These are phyloP conservation scores for Eubasilissa splendida DNA, from an alignment of 2,888 invertebrate genomes.

Conservation along the genomic window DNA sequence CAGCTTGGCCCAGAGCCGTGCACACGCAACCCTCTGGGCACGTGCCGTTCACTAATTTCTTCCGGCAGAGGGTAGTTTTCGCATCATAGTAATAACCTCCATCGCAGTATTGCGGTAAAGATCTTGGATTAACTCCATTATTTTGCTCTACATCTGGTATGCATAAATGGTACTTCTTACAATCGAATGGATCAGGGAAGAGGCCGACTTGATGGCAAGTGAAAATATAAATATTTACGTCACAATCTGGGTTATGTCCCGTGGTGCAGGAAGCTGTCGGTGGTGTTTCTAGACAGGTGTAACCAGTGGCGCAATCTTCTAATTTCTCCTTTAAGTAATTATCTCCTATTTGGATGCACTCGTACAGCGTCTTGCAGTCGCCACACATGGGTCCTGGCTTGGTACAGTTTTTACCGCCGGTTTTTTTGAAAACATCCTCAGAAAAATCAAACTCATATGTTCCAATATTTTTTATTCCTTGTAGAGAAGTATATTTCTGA, in stretches of 20 bases:
- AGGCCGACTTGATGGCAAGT: constrained; percentile 65
- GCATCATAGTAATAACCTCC: constrained; percentile 68
- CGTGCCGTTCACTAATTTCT: constrained; percentile 1
- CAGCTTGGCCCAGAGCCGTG: not conserved
- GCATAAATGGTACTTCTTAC: constrained; percentile 70
- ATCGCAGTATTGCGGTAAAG: constrained; percentile 65
- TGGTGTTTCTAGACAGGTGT: constrained; percentile 6
- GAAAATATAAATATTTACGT: not conserved
- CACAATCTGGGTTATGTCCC: not conserved
- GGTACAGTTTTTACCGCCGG: not conserved
- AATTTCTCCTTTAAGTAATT: not conserved
- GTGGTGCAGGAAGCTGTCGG: not conserved
- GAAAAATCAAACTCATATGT: no score
- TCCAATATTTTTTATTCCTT: no score
- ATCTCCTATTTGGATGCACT: not conserved
- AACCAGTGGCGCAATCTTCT: not conserved
- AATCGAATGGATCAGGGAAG: constrained; percentile 69
- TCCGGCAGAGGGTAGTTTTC: constrained; percentile 67
- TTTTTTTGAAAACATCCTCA: no score
- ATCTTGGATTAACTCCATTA: constrained; percentile 45
- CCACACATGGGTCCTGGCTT: constrained; percentile 3
- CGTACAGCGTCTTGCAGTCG: not conserved
- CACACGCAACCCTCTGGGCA: constrained; percentile 1
- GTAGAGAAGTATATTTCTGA: no score
- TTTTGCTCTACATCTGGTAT: constrained; percentile 67